Evolutionary conservation across 2,888 invertebrate genomes (phyloP).

Genomic region (Acanthosepion lycidas): DNA sequence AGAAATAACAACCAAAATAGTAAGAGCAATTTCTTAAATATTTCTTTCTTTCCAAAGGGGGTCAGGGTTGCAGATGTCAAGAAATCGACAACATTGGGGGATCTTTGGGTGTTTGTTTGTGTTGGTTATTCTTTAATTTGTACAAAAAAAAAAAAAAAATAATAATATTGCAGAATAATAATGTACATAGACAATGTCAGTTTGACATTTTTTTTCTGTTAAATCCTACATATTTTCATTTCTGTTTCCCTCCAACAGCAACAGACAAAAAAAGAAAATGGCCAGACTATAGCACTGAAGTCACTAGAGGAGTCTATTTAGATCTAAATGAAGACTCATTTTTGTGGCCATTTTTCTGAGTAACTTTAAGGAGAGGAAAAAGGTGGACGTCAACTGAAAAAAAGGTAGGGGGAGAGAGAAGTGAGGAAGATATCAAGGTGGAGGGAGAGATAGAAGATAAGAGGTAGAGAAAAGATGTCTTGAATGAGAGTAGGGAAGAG

Average conservation of each 20-base stretch:
- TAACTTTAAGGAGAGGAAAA: neutral
- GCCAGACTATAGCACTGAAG: neutral
- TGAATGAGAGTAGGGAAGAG: neutral
- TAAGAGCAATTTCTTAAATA: neutral
- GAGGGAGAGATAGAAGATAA: neutral
- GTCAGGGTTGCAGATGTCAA: conserved; percentile 20
- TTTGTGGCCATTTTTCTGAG: neutral
- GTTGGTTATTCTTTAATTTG: conserved; percentile 11
- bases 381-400: neutral
- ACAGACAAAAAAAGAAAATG: neutral
- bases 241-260: neutral
- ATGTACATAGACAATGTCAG: neutral
- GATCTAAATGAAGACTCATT: neutral
- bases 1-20: neutral
- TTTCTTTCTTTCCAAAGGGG: conserved; percentile 13
- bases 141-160: neutral
- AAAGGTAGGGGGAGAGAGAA: neutral
- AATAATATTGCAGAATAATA: neutral
- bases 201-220: neutral
- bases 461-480: neutral
- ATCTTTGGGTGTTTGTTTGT: neutral
- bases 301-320: neutral
- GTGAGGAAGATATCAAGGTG: neutral
- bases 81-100: neutral
- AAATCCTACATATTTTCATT: neutral